These are phyloP conservation scores for Acleris emargana DNA, from an alignment of 2,888 invertebrate genomes.

Conservation along the genomic window DNA sequence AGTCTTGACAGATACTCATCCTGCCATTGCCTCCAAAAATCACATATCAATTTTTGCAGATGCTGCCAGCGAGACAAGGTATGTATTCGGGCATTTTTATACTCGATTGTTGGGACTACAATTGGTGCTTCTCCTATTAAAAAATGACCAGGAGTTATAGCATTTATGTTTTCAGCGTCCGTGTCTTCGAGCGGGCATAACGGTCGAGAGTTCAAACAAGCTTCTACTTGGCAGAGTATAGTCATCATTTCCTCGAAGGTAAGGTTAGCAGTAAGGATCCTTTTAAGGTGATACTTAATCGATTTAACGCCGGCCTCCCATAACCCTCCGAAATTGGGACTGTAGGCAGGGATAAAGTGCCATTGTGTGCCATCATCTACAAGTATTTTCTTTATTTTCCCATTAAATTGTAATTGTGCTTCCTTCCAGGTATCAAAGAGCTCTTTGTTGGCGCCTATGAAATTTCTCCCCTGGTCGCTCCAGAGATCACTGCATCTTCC, in stretches of 20 bases:
- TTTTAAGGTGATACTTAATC: slow-evolving; percentile 32
- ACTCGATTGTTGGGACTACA: not conserved
- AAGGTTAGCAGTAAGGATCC: slow-evolving; percentile 32
- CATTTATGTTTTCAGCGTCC: no score
- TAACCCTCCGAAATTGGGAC: no score
- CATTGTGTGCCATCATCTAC: no score
- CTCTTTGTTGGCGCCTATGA: slow-evolving; percentile 28
- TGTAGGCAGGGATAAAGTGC: no score
- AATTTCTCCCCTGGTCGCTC: slow-evolving; percentile 29
- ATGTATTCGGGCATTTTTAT: not conserved
- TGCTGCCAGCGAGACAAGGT: slow-evolving; percentile 36
- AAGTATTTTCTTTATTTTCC: slow-evolving; percentile 15
- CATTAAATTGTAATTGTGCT: slow-evolving; percentile 1
- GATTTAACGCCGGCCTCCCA: no score
- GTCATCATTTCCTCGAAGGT: slow-evolving; percentile 39
- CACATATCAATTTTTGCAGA: slow-evolving; percentile 24
- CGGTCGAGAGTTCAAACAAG: slow-evolving; percentile 20
- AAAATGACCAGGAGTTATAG: slow-evolving; percentile 14
- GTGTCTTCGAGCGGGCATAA: slow-evolving; percentile 3
- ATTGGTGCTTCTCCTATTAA: no score
- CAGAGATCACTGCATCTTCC: slow-evolving; percentile 21
- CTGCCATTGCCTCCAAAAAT: slow-evolving; percentile 40
- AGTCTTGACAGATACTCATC: slow-evolving; percentile 36
- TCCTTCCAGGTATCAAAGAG: not conserved
- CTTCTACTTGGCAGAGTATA: slow-evolving; percentile 32